Base-by-base conservation (phyloP, 1,140 invertebrate genomes). In the Sarcophaga bullata region DNA sequence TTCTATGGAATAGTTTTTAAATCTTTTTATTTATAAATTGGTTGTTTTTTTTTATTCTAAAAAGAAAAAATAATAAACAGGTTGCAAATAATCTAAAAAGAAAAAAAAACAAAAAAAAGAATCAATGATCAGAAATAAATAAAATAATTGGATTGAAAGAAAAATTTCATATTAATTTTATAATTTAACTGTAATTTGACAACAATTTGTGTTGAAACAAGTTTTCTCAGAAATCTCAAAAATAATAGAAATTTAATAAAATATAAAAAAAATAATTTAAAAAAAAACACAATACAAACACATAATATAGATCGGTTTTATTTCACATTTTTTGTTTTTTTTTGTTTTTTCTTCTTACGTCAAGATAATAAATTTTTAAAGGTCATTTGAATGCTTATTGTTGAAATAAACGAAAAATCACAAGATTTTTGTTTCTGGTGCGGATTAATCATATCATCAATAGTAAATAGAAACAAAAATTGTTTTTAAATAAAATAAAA, bases 381-480 rank as follows among this genome's bases (percentile, higher is more conserved):
- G 75, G 75, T 78, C 75, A 78, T 19, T 52, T 78, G n/a, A 78
- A 78, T 48, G 75, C 50, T 78, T 19, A 25, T 37, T n/a, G 8
- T 17, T 9, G 11, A 50, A 52, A 19, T 9, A 75, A 75, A 48
- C 15, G 10, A 72, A 25, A 72, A 72, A 72, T 37, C 9, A 72
- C 68, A 17, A 19, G 25, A 19, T 8, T 50, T n/a, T 50, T 49
- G 15, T 78, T 78, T 78, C 75, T 78, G 75, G 75, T 78, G 48
- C 11, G 75, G 75, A 78, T 78, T 78, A 78, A 78, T 78, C 75
- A 78, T n/a, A n/a, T 72, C 62, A 68, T 48, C 47, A 49, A 76
- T 9, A 73, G 10, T 52, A 8, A 76, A 17, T 48, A 11, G 49
- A 47, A 49, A 78, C n/a, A 78, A 78, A 48, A 76, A 52, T 68